These are phyloP conservation scores for Montifringilla adamsi DNA, from an alignment of 2,113 vertebrate species.

Conservation along the genomic window DNA sequence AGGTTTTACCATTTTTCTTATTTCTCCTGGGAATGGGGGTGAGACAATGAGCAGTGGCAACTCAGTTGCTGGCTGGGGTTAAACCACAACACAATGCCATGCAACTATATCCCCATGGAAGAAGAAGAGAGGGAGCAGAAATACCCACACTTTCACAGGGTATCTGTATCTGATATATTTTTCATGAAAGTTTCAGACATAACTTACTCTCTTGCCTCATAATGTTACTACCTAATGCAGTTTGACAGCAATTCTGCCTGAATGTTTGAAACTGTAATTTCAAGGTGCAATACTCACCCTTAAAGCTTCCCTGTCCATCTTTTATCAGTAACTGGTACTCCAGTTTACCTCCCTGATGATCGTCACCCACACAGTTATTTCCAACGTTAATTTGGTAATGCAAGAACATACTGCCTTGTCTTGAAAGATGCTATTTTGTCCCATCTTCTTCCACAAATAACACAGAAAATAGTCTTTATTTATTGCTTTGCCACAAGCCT, in stretches of 20 bases:
- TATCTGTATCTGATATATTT: background rate
- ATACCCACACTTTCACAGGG: background rate
- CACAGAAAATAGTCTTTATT: background rate
- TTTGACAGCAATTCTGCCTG: background rate
- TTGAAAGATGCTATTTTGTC: background rate
- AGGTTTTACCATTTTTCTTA: background rate
- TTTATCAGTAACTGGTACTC: background rate
- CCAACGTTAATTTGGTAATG: background rate
- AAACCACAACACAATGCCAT: background rate
- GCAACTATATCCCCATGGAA: background rate
- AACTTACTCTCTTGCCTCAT: background rate
- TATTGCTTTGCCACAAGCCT: background rate
- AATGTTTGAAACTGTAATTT: background rate
- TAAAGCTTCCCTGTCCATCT: background rate
- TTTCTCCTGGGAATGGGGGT: background rate
- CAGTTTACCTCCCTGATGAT: background rate
- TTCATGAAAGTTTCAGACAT: background rate
- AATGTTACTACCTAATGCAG: background rate
- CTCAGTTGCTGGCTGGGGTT: background rate
- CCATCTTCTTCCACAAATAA: background rate
- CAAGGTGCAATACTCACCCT: background rate
- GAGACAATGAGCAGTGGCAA: background rate
- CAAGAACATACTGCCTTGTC: background rate
- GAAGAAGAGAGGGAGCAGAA: background rate
- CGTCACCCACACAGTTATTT: background rate